Evolutionary conservation across 35 echinoderm and acorn worm species (phyloP).

Genomic region (Heliocidaris tuberculata): DNA sequence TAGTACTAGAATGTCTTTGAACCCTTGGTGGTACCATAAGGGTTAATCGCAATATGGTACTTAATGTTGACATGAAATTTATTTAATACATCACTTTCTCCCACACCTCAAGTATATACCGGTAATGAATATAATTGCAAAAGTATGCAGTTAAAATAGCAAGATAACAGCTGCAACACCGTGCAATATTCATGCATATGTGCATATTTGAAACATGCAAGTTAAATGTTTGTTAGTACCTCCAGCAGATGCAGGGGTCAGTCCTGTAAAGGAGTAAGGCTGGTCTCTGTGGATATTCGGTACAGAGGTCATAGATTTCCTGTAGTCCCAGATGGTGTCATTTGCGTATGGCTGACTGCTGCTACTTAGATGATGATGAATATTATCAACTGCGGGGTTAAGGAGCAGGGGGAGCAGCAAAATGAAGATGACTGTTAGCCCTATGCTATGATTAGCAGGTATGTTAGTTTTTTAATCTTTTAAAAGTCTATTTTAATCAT

Average conservation of each 20-base stretch:
- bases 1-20: too few relatives aligned
- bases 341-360: neutral
- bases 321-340: neutral
- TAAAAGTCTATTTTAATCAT: too few relatives aligned
- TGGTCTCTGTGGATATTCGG: neutral
- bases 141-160: neutral
- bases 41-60: too few relatives aligned
- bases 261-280: neutral
- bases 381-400: neutral
- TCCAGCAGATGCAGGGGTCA: neutral
- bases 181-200: neutral
- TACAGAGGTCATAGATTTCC: neutral
- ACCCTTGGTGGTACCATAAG: too few relatives aligned
- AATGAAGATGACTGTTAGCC: neutral
- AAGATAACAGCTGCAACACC: neutral
- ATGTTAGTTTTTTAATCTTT: neutral
- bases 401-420: neutral
- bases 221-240: neutral
- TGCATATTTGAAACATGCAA: neutral
- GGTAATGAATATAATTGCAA: neutral
- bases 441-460: neutral
- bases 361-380: neutral
- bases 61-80: too few relatives aligned
- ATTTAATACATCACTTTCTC: neutral
- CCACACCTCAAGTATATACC: neutral